These are phyloP conservation scores for Hylaeus volcanicus DNA, from an alignment of 1,140 invertebrate genomes.

Conservation along the genomic window DNA sequence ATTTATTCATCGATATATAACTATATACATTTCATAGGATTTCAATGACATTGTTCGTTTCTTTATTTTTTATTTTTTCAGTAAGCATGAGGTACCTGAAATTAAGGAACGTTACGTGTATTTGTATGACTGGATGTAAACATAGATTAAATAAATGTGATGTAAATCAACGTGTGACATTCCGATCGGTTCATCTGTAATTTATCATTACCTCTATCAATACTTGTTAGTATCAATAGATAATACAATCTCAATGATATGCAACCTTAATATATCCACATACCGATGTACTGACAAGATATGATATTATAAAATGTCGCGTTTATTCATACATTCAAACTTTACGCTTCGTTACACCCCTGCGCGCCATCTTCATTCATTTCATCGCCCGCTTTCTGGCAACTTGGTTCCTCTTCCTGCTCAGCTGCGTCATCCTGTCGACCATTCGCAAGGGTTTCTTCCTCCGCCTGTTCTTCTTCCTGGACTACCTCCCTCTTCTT, in stretches of 20 bases:
- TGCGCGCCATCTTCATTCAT: neutral
- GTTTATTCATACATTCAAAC: neutral
- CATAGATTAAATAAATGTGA: constrained; percentile 47
- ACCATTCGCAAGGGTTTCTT: neutral
- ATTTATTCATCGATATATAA: constrained; percentile 20
- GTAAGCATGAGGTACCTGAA: no score
- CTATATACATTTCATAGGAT: neutral
- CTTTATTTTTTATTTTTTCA: no score
- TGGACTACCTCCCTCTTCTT: constrained; percentile 20
- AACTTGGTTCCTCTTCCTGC: neutral
- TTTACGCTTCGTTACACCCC: constrained; percentile 5
- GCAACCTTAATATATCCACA: neutral
- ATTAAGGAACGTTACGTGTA: neutral
- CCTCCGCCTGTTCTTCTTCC: constrained; percentile 17
- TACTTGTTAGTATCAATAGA: neutral
- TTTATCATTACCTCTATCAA: no score
- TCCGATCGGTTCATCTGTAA: no score
- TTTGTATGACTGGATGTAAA: constrained; percentile 16
- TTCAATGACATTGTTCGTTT: no score
- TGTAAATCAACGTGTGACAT: no score
- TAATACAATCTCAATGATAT: neutral
- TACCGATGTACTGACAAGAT: neutral
- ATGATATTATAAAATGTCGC: neutral
- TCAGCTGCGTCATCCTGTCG: neutral
- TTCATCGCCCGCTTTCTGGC: neutral